Percentiles rank a stretch among this genome's conserved stretches.
Conservation (phyloP, 2,888 invertebrate species). For the Drosophila nr. perissopoda region DNA sequence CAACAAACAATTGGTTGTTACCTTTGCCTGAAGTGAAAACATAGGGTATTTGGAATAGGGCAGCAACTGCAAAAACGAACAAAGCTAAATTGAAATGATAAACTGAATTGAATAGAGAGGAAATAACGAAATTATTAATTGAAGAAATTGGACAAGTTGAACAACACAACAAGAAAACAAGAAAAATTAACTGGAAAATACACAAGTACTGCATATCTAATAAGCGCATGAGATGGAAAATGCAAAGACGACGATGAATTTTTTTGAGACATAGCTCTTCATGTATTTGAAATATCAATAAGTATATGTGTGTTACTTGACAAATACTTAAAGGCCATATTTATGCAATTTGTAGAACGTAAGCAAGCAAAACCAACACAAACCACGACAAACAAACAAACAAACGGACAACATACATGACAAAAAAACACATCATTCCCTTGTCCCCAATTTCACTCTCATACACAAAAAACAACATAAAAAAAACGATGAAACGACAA, state of each 20-base stretch:
- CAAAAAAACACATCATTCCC: background rate
- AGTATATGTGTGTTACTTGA: slow-evolving; percentile 28
- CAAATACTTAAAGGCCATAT: slow-evolving; percentile 74
- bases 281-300: slow-evolving; percentile 40
- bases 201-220: slow-evolving; percentile 43
- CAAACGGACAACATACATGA: slow-evolving; percentile 5
- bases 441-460: background rate
- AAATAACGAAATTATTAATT: slow-evolving; percentile 7
- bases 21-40: slow-evolving; percentile 8
- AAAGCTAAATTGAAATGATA: slow-evolving; percentile 8
- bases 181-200: slow-evolving; percentile 12
- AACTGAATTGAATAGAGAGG: slow-evolving; percentile 9
- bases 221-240: slow-evolving; percentile 22
- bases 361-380: slow-evolving; percentile 53
- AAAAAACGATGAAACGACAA: slow-evolving; percentile 3
- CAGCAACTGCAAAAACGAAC: slow-evolving; percentile 33
- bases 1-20: background rate
- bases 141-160: slow-evolving; percentile 1
- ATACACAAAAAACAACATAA: background rate
- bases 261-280: slow-evolving; percentile 38
- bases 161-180: background rate
- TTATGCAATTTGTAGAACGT: slow-evolving; percentile 72
- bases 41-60: slow-evolving; percentile 12
- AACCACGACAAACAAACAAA: slow-evolving; percentile 6
- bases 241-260: slow-evolving; percentile 9